Percentiles rank a stretch among this genome's conserved stretches.
These are phyloP conservation scores for Pachycephala philippinensis DNA, from an alignment of 2,113 vertebrate species.

Conservation along the genomic window DNA sequence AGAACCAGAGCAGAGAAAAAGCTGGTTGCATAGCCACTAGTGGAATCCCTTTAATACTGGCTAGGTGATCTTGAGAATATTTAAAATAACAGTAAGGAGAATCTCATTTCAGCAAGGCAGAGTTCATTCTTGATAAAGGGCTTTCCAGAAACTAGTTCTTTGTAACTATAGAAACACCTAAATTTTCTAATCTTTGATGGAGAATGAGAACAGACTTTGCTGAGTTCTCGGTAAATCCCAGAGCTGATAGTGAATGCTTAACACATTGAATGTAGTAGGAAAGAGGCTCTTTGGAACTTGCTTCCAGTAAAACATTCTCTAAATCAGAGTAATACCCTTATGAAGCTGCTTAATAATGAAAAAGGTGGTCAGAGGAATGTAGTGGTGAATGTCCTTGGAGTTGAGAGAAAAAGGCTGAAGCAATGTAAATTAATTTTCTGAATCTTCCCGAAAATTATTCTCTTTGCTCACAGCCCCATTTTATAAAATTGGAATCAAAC, in stretches of 20 bases:
- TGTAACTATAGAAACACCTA: conserved; percentile 57
- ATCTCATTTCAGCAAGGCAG: conserved; percentile 48
- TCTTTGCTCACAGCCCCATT: background rate
- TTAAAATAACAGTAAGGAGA: conserved; percentile 38
- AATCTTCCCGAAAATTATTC: background rate
- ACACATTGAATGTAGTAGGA: conserved; percentile 57
- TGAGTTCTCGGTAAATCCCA: conserved; percentile 58
- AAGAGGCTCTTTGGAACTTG: conserved; percentile 59
- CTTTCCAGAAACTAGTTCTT: conserved; percentile 46
- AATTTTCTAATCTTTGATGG: conserved; percentile 63
- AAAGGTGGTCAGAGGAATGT: conserved; percentile 27
- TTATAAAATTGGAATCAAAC: background rate
- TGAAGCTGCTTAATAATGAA: conserved; percentile 70
- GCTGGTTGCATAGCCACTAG: background rate
- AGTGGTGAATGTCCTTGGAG: background rate
- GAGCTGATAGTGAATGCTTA: conserved; percentile 58
- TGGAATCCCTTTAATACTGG: conserved; percentile 26
- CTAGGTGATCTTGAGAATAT: conserved; percentile 28
- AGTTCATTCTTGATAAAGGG: conserved; percentile 50
- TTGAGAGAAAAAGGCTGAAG: conserved; percentile 13
- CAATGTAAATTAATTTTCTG: conserved; percentile 31
- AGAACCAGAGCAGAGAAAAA: background rate
- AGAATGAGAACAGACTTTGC: conserved; percentile 63
- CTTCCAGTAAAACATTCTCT: conserved; percentile 69
- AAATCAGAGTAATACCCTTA: conserved; percentile 50